Percentiles rank a stretch among this genome's conserved stretches.
Evolutionary conservation across 1,140 invertebrate species (phyloP).

Genomic region (Achatina immaculata): DNA sequence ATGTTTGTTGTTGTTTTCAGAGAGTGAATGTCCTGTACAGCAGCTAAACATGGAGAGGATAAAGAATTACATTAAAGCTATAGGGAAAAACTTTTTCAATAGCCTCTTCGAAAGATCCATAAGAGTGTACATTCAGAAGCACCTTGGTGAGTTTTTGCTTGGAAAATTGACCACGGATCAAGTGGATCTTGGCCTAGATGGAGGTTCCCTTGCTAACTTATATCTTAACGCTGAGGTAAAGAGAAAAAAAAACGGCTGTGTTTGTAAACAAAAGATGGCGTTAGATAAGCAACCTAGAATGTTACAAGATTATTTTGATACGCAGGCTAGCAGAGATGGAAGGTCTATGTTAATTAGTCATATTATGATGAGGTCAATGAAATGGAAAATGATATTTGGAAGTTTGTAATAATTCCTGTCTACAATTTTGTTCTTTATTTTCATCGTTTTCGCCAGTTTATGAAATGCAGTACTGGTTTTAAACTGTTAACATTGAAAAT

Average conservation of each 20-base stretch:
- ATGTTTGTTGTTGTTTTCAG: not conserved
- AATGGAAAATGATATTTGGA: too few relatives aligned
- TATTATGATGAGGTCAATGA: too few relatives aligned
- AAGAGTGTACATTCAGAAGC: constrained; percentile 35
- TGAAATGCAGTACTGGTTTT: too few relatives aligned
- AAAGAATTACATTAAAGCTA: constrained; percentile 24
- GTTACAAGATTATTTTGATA: too few relatives aligned
- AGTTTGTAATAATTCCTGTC: too few relatives aligned
- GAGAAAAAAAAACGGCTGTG: constrained; percentile 18
- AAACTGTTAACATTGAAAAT: too few relatives aligned
- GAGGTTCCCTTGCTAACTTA: constrained; percentile 32
- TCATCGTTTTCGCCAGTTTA: too few relatives aligned
- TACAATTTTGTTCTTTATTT: too few relatives aligned
- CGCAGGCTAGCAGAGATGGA: too few relatives aligned
- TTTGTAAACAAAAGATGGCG: constrained; percentile 30
- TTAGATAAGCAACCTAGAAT: not conserved
- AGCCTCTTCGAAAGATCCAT: constrained; percentile 35
- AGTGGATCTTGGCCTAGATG: constrained; percentile 35
- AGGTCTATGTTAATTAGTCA: too few relatives aligned
- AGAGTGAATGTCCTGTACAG: not conserved
- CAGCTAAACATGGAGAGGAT: constrained; percentile 17
- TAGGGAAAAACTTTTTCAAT: constrained; percentile 36
- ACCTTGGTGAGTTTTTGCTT: constrained; percentile 36
- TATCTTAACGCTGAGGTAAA: constrained; percentile 36
- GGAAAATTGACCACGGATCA: constrained; percentile 35